These are phyloP conservation scores for Apistogramma diplotaenia DNA, from an alignment of 2,113 vertebrate species.

Conservation along the genomic window DNA sequence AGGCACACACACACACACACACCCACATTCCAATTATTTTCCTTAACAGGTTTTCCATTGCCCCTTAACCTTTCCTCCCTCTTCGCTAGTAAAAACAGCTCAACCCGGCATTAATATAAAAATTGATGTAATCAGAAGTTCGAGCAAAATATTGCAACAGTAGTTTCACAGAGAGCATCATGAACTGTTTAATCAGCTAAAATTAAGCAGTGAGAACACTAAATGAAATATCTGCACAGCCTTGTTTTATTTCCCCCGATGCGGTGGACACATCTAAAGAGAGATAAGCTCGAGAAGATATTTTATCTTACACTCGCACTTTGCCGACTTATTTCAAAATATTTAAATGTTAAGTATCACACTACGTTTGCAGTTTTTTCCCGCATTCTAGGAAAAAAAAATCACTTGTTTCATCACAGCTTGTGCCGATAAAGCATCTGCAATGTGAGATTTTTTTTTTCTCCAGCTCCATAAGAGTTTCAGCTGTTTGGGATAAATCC, in stretches of 20 bases:
- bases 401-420: neutral
- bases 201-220: constrained; percentile 20
- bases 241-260: neutral
- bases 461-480: neutral
- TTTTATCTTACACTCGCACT: constrained; percentile 8
- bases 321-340: constrained; percentile 1
- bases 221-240: constrained; percentile 8
- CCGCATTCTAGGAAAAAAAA: neutral
- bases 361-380: constrained; percentile 26
- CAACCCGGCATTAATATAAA: constrained; percentile 34
- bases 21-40: constrained; percentile 28
- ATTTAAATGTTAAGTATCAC: constrained; percentile 1
- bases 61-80: constrained; percentile 21
- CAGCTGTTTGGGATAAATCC: neutral
- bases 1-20: neutral
- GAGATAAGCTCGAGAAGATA: neutral
- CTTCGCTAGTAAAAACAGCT: constrained; percentile 44
- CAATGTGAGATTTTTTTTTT: neutral
- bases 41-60: constrained; percentile 32
- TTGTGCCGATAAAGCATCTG: neutral
- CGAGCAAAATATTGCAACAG: constrained; percentile 17
- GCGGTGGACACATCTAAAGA: neutral
- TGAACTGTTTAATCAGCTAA: constrained; percentile 49
- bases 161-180: neutral
- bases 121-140: constrained; percentile 39